Conservation (phyloP, 2,888 invertebrate species). For the Eristalis pertinax region DNA sequence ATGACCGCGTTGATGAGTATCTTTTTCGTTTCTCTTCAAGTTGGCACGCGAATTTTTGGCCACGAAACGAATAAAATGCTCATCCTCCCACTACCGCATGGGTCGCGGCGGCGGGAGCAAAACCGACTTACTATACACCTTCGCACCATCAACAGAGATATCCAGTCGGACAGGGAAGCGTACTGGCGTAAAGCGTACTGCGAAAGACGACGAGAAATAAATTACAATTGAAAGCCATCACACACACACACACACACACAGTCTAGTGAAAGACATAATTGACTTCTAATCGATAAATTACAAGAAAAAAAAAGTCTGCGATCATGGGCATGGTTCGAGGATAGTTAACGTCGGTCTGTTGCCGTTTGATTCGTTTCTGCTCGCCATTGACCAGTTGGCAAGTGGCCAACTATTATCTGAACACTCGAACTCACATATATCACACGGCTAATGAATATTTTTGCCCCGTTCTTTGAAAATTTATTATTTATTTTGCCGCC, state of each 20-base stretch:
- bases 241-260: constrained; percentile 14
- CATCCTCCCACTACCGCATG: constrained; percentile 49
- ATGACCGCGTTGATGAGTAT: constrained; percentile 4
- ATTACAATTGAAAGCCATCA: background rate
- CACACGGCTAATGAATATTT: constrained; percentile 42
- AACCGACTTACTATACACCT: background rate
- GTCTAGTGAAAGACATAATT: constrained; percentile 26
- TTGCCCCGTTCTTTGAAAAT: constrained; percentile 17
- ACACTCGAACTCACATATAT: constrained; percentile 42
- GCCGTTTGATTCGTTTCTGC: background rate
- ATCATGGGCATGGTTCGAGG: constrained; percentile 11
- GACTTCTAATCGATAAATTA: constrained; percentile 53
- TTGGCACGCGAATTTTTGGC: constrained; percentile 55
- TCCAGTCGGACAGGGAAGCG: background rate
- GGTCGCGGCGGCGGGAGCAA: background rate
- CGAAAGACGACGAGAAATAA: too few relatives aligned
- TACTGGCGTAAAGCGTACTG: background rate
- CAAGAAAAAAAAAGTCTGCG: background rate
- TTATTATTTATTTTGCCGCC: constrained; percentile 30
- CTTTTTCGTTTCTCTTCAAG: constrained; percentile 5
- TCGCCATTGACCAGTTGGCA: constrained; percentile 62
- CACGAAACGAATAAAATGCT: constrained; percentile 40
- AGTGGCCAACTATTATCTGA: constrained; percentile 64
- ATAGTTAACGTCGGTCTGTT: background rate
- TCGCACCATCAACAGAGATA: background rate